Evolutionary conservation across 53 echinoderm and acorn worm genomes (phyloP), one percentile per base, ranked within the genome.

Genomic region (Antedon mediterranea): DNA sequence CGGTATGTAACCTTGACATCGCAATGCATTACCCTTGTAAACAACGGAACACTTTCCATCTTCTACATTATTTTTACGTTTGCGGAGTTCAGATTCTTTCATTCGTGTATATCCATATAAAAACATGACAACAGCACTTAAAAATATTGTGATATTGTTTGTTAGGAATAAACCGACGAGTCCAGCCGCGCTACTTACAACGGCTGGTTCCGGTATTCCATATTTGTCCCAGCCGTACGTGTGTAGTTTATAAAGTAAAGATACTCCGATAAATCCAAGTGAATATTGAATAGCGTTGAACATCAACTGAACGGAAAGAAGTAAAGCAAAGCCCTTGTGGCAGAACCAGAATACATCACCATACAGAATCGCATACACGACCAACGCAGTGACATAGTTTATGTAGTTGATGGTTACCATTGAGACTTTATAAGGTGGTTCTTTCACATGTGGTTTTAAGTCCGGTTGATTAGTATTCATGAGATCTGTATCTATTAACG

Each of bases 291-390:
- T 83, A 5, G 97, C 91, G 32, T 91, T 95, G 34, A 95, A 75
- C 91, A 95, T 91, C 32, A 95, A 77, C 76, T 89, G 91, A 31
- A 80, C 43, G 7, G 87, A 85, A 34, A 95, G 84, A 29, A 95
- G 72, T 32, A 95, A 87, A 0, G 91, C 91, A 74, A 95, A 95
- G 3, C 91, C 91, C 76, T 91, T 95, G 73, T 95, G 97, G 43
- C 89, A 91, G 32, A 83, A 85, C 97, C 97, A 95, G 84, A 95
- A 95, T n/a, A 89, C 91, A 32, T 95, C 97, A 0, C 91, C 97
- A 72, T 91, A 95, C 15, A 89, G 89, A 34, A 95, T 89, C 37
- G 85, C 97, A 71, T 95, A 95, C 43, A 95, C 80, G 80, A 95
- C 91, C 71, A 95, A 80, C 72, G 97, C 91, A 34, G 91, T 86